Conservation (phyloP, 2,888 invertebrate species). For the Trachelus tabidus region DNA sequence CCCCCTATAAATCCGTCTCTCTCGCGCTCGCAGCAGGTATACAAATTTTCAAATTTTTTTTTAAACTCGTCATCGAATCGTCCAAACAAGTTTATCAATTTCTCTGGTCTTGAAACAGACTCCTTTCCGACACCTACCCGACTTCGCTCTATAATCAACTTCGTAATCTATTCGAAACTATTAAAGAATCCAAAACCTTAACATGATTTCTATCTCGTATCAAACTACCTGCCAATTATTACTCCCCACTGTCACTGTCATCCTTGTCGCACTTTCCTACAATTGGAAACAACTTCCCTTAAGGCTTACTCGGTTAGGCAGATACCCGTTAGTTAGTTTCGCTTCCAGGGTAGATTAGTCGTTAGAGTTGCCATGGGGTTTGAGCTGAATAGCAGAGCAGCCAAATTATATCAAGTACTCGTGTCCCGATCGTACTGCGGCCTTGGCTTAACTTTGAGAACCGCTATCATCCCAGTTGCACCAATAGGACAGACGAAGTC, state of each 20-base stretch:
- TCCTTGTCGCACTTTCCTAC: neutral
- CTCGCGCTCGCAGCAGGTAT: neutral
- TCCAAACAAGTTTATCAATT: neutral
- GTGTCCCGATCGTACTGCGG: neutral
- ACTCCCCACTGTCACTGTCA: neutral
- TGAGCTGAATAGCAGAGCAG: slow-evolving; percentile 5
- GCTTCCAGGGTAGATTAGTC: slow-evolving; percentile 32
- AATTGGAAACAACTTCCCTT: neutral
- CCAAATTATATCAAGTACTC: neutral
- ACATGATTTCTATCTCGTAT: neutral
- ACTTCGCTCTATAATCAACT: neutral
- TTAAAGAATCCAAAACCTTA: neutral
- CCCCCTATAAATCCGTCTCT: neutral
- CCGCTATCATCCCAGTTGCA: slow-evolving; percentile 45
- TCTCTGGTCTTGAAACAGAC: too few relatives aligned
- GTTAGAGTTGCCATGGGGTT: slow-evolving; percentile 34
- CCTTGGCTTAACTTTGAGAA: slow-evolving; percentile 49
- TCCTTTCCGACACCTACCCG: too few relatives aligned
- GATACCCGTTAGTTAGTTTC: slow-evolving; percentile 29
- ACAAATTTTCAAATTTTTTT: neutral
- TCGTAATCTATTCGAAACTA: neutral
- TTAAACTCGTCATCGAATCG: too few relatives aligned
- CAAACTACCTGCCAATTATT: neutral
- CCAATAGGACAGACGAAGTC: neutral
- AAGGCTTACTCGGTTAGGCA: slow-evolving; percentile 14